These are phyloP conservation scores for Ophiodon elongatus DNA, from an alignment of 2,113 vertebrate genomes.

Conservation along the genomic window DNA sequence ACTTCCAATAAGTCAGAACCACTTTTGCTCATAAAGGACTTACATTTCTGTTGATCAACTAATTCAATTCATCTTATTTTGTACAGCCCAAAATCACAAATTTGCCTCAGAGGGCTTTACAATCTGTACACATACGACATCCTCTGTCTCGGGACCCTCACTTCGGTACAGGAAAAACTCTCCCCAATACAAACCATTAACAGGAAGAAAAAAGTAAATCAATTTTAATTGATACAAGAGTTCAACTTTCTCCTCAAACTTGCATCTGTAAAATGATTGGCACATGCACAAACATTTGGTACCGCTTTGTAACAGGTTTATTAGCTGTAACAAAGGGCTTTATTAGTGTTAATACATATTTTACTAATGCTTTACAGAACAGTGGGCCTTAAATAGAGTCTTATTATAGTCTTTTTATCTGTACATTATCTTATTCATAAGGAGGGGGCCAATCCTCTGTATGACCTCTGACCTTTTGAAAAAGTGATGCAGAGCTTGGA, in stretches of 20 bases:
- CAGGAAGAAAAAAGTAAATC: too few relatives aligned
- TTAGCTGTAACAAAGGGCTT: not conserved
- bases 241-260: not conserved
- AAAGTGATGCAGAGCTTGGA: not conserved
- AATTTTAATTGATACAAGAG: not conserved
- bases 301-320: not conserved
- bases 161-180: too few relatives aligned
- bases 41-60: not conserved
- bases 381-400: not conserved
- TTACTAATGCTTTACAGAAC: not conserved
- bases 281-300: not conserved
- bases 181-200: too few relatives aligned
- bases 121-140: too few relatives aligned
- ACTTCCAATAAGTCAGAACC: not conserved
- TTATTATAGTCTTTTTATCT: not conserved
- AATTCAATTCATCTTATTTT: too few relatives aligned
- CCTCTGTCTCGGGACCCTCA: too few relatives aligned
- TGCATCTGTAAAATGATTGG: not conserved
- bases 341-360: not conserved
- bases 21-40: not conserved
- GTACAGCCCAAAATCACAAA: too few relatives aligned
- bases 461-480: not conserved
- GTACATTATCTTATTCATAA: not conserved
- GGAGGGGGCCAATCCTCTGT: not conserved
- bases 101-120: too few relatives aligned